These are phyloP conservation scores for Drosophila gaucha DNA, from an alignment of 2,888 invertebrate species.

Conservation along the genomic window DNA sequence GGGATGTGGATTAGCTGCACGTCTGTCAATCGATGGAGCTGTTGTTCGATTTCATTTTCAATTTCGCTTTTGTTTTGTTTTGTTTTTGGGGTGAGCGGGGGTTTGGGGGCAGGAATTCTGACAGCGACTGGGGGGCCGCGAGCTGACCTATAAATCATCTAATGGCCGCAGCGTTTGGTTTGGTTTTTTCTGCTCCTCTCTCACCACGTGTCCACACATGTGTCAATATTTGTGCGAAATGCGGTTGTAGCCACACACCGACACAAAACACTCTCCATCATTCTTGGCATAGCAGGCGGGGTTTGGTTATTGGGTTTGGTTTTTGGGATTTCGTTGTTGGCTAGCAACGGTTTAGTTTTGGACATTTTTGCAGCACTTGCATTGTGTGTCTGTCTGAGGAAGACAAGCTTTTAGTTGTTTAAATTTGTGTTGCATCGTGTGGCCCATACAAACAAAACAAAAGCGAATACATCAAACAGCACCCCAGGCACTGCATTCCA, in stretches of 20 bases:
- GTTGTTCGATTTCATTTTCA: conserved; percentile 63
- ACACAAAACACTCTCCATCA: conserved; percentile 70
- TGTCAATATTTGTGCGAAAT: conserved; percentile 79
- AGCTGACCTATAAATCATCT: conserved; percentile 76
- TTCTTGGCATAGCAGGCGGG: conserved; percentile 29
- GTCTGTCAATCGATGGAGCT: conserved; percentile 63
- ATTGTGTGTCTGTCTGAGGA: conserved; percentile 28
- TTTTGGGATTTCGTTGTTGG: conserved; percentile 27
- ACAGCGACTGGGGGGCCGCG: conserved; percentile 18
- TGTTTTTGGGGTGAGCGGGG: too few relatives aligned
- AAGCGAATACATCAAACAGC: conserved; percentile 11
- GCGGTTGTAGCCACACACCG: conserved; percentile 67
- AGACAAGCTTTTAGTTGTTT: conserved; percentile 72
- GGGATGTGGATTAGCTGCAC: background rate
- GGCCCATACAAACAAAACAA: conserved; percentile 27
- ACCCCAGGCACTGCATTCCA: background rate
- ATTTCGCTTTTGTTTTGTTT: conserved; percentile 55
- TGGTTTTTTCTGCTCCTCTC: conserved; percentile 6
- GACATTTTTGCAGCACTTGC: conserved; percentile 50
- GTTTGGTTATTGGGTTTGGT: conserved; percentile 25
- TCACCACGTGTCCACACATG: conserved; percentile 48
- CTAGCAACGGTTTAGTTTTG: conserved; percentile 31
- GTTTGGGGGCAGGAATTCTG: conserved; percentile 11
- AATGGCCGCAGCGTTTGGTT: conserved; percentile 64
- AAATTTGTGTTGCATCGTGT: conserved; percentile 64